Conservation (phyloP, 2,888 invertebrate genomes). For the Gisinianus flammeolus region DNA sequence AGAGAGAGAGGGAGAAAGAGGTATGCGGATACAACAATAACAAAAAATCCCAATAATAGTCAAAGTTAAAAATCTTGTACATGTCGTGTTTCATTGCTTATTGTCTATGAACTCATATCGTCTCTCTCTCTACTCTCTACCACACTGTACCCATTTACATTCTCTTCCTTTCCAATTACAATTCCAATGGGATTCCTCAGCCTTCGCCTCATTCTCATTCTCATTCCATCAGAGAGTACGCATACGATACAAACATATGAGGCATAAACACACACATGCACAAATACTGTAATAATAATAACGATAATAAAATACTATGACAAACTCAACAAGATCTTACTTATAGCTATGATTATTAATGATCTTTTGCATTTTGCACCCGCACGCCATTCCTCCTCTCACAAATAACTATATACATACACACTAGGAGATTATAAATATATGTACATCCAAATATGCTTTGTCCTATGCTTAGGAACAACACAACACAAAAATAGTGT, state of each 20-base stretch:
- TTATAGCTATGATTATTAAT: not conserved
- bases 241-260: not conserved
- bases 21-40: too few relatives aligned
- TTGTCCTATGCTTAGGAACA: not conserved
- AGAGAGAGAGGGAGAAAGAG: too few relatives aligned
- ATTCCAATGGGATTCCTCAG: conserved; percentile 26
- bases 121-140: not conserved
- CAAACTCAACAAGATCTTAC: not conserved
- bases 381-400: not conserved
- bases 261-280: not conserved
- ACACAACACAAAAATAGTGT: not conserved
- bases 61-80: not conserved
- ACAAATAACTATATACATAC: not conserved
- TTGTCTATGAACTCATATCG: too few relatives aligned
- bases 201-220: conserved; percentile 47
- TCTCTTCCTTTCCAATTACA: conserved; percentile 11
- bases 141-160: not conserved
- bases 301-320: not conserved
- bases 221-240: too few relatives aligned
- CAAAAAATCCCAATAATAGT: not conserved
- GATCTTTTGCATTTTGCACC: not conserved
- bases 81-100: not conserved
- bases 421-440: too few relatives aligned
- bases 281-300: not conserved
- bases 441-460: not conserved